Percentiles rank a stretch among this genome's conserved stretches.
Conservation (phyloP, 2,797 vertebrate species). For the Sternotherus odoratus region DNA sequence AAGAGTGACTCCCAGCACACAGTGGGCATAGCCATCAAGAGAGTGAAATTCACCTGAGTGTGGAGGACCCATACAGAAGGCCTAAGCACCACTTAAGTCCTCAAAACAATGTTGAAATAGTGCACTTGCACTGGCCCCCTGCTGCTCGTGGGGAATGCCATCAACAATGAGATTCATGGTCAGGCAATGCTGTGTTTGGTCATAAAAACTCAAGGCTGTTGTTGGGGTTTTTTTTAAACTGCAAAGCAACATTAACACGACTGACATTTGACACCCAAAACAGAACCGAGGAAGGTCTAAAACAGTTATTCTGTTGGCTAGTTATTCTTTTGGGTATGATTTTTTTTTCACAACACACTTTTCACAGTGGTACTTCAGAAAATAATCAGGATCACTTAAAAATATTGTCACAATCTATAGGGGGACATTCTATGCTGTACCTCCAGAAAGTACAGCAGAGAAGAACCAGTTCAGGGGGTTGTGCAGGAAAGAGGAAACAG, state of each 20-base stretch:
- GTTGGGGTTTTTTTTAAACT: neutral
- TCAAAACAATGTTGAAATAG: neutral
- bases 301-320: neutral
- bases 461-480: neutral
- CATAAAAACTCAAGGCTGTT: neutral
- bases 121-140: neutral
- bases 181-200: neutral
- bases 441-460: neutral
- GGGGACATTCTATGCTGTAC: neutral
- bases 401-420: rapidly evolving
- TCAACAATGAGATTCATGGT: neutral
- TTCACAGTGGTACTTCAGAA: neutral
- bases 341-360: neutral
- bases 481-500: neutral
- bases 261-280: neutral
- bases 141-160: neutral
- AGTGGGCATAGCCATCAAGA: neutral
- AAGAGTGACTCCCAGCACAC: neutral
- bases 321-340: neutral
- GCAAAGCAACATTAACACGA: neutral
- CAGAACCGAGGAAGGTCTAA: neutral
- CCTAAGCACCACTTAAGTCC: neutral
- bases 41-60: neutral
- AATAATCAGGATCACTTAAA: neutral
- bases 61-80: neutral